Base-by-base conservation (phyloP, 2,113 vertebrate species). In the Pseudois nayaur region DNA sequence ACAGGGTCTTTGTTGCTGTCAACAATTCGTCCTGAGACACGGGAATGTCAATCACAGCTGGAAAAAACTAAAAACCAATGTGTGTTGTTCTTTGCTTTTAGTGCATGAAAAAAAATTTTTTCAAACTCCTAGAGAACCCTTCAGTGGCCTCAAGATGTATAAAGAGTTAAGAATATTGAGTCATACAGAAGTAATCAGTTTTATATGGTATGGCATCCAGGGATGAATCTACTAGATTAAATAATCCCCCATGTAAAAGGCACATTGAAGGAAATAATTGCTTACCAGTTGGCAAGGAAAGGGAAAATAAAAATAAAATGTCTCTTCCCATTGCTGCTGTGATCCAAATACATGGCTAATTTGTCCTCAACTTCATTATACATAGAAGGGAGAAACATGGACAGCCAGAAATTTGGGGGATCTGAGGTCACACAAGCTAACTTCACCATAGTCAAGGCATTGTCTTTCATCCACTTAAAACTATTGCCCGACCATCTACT, bases 191-290 rank as follows among this genome's bases (percentile, higher is more conserved):
- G 52, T 74, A 83, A 97, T 91, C 8, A 62, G 67, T 96, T 98
- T 91, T 87, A 96, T 76, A 79, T 91, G 67, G 90, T 36, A 76
- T 4, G 19, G 48, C 43, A 97, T 95, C 64, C 50, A 31, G 54
- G 59, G 90, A 92, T 48, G 59, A 83, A 93, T 86, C 94, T 59
- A 67, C 33, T 54, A 95, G 87, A 62, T 64, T 86, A 96, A 97
- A 90, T 92, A 89, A 55, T 33, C n/a, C 85, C 64, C 25, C 60
- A 45, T 67, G 95, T 96, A 43, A 90, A 97, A 93, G 60, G 33
- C n/a, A 96, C 57, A 43, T 83, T 97, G 89, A 96, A 92, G 78
- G 45, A 97, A 97, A 92, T 92, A 83, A 94, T 89, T 95, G 64
- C 36, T 94, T 95, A 54, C 62, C 11, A 79, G 27, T 43, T 94